Evolutionary conservation across 2,888 invertebrate genomes (phyloP), one percentile per base, ranked within the genome.

Genomic region (Drepana falcataria): DNA sequence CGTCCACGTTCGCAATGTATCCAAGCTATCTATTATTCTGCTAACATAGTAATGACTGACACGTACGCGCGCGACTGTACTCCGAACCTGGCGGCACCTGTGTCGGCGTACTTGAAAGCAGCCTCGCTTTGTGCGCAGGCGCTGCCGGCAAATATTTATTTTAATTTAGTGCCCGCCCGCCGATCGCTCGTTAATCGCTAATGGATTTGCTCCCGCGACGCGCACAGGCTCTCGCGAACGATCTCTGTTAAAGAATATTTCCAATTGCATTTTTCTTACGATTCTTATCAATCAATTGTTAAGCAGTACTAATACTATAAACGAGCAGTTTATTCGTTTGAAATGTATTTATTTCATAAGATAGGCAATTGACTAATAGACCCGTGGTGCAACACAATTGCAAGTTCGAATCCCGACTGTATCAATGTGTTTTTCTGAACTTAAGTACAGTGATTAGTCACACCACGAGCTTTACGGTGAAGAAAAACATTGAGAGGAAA

Each of bases 71-170:
- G 60, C 66, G 69, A 64, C 64, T 58, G 69, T 69, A 65, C 78
- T 64, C 68, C 66, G 61, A 64, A 65, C 58, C 59, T 53, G 75
- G 70, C 88, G 89, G 89, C 87, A 85, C 86, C 86, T 88, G 82
- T 89, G 91, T 88, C 90, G 90, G 90, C 77, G 63, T 48, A 81
- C 73, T 78, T 87, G 75, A 90, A 89, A 87, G 89, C 73, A 73
- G 68, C 59, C 52, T 59, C 71, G 68, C 80, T 85, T 81, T 82
- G 82, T 76, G 81, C 79, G 77, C 75, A 71, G 75, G 83, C 83
- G 81, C 81, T 77, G 84, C 79, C 81, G 74, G 87, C 85, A 86
- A 91, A 91, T 91, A 90, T 91, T 91, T 91, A 89, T 90, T 91
- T 91, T 90, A 91, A 91, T 91, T 89, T 88, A 89, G 85, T 83